Conservation (phyloP, 2,888 invertebrate genomes). For the Thelaira solivaga region DNA sequence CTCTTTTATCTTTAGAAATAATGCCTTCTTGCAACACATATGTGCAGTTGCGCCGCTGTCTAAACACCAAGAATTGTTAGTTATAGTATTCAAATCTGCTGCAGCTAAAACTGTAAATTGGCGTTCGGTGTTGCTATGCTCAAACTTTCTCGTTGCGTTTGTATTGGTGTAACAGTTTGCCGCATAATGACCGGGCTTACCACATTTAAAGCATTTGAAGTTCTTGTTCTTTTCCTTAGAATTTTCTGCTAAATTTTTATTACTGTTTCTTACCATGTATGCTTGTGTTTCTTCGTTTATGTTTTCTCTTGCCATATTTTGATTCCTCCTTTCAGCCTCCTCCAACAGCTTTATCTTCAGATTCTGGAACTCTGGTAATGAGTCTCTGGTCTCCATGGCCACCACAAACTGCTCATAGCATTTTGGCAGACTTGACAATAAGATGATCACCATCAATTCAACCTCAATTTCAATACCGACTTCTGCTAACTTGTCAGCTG, state of each 20-base stretch:
- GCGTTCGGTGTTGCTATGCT: background rate
- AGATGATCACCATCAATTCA: conserved; percentile 6
- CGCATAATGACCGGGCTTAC: conserved; percentile 3
- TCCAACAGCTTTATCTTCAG: conserved; percentile 41
- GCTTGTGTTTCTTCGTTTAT: background rate
- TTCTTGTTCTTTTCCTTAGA: background rate
- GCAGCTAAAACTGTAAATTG: background rate
- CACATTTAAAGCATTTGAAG: conserved; percentile 26
- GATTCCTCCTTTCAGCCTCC: background rate
- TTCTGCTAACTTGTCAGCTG: conserved; percentile 16
- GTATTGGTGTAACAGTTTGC: no score
- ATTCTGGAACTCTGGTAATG: conserved; percentile 1
- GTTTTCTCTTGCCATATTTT: background rate
- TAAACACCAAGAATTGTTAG: background rate
- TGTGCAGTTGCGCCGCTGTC: background rate
- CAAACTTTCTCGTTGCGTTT: no score
- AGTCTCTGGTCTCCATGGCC: conserved; percentile 18
- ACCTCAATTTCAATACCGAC: background rate
- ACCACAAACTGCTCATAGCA: conserved; percentile 23
- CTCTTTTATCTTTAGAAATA: no score
- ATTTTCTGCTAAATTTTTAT: background rate
- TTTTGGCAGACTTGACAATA: conserved; percentile 23
- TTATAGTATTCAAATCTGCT: background rate
- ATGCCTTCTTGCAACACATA: background rate
- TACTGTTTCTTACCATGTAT: conserved; percentile 9